A percentile compares a stretch with the other conserved stretches of the same genome.
Conservation (phyloP, 2,888 invertebrate species). For the Drosophila limbata region DNA sequence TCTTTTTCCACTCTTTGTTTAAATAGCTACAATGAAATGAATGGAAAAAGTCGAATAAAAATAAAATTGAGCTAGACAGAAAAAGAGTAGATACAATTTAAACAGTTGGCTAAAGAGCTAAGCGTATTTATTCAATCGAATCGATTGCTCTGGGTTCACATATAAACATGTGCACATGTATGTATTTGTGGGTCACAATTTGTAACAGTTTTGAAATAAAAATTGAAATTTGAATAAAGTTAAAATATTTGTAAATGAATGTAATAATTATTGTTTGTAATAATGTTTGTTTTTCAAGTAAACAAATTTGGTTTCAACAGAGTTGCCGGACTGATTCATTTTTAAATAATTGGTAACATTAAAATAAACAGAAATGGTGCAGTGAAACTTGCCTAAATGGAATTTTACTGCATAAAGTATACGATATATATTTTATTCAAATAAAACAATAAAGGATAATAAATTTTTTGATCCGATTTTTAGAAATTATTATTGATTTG, state of each 20-base stretch:
- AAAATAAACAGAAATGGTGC: neutral
- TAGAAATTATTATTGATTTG: neutral
- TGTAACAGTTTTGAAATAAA: constrained; percentile 14
- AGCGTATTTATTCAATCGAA: constrained; percentile 22
- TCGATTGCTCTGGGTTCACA: neutral
- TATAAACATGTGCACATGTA: neutral
- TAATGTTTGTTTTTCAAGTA: neutral
- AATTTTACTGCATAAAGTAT: too few species aligned
- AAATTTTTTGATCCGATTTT: neutral
- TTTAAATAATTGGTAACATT: neutral
- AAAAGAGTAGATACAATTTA: constrained; percentile 8
- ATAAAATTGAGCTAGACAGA: neutral
- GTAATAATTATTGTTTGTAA: too few species aligned
- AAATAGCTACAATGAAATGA: neutral
- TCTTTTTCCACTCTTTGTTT: neutral
- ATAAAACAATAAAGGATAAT: too few species aligned
- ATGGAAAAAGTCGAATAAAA: neutral
- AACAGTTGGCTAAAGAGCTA: constrained; percentile 20
- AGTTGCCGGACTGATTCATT: neutral
- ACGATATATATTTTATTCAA: too few species aligned
- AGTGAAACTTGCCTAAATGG: too few species aligned
- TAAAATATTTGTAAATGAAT: neutral
- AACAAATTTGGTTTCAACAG: neutral
- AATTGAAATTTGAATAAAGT: neutral
- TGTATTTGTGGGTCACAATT: constrained; percentile 27